These are phyloP conservation scores for Onychomys torridus DNA, from an alignment of 2,797 vertebrate genomes.

Conservation along the genomic window DNA sequence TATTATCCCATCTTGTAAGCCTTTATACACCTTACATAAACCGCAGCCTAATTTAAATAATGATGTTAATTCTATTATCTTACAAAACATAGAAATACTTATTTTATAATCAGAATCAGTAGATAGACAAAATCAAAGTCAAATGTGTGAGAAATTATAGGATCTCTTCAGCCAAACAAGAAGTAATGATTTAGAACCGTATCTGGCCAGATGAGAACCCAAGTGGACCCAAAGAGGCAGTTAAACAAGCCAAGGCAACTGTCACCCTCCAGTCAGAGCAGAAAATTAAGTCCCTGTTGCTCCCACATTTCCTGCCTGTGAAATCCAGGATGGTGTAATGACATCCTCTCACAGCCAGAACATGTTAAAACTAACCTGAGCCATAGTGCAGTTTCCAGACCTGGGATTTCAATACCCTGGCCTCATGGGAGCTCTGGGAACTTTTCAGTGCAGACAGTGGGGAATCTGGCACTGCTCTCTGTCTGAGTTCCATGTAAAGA, in stretches of 20 bases:
- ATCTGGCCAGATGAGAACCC: not conserved
- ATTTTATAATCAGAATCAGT: not conserved
- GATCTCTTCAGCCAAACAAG: not conserved
- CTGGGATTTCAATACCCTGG: not conserved
- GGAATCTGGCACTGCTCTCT: constrained; percentile 34
- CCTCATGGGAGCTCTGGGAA: not conserved
- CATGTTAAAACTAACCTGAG: constrained; percentile 50
- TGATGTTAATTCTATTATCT: not conserved
- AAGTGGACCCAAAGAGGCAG: not conserved
- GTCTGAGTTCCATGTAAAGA: not conserved
- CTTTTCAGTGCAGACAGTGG: constrained; percentile 44
- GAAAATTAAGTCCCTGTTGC: not conserved
- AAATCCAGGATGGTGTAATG: not conserved
- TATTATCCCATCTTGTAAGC: not conserved
- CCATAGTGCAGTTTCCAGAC: constrained; percentile 1
- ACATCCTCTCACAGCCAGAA: constrained; percentile 42
- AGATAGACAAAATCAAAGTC: not conserved
- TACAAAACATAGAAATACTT: not conserved
- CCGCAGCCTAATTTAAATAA: constrained; percentile 10
- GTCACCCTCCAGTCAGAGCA: not conserved
- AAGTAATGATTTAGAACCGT: not conserved
- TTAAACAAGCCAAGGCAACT: constrained; percentile 35
- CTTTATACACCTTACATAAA: not conserved
- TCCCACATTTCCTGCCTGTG: not conserved
- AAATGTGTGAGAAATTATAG: not conserved